Evolutionary conservation across 2,888 invertebrate genomes (phyloP).

Genomic region (Chironomus tentans): DNA sequence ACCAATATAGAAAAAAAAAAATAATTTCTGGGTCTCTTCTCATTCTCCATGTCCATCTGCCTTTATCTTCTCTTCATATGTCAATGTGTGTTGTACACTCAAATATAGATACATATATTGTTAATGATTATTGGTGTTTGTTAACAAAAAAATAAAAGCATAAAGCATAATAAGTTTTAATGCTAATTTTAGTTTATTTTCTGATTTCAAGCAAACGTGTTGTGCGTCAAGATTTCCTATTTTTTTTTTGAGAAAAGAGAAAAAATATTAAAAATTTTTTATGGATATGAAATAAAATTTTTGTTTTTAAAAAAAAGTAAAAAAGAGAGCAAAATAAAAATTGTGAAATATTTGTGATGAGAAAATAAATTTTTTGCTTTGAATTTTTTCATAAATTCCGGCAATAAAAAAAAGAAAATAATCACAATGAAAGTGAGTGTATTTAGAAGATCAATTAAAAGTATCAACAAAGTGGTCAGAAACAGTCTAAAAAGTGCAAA

Average conservation of each 20-base stretch:
- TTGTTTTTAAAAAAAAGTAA: neutral
- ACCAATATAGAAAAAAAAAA: too few relatives aligned
- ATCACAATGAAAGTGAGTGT: neutral
- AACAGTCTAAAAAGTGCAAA: constrained; percentile 3
- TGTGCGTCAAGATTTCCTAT: constrained; percentile 5
- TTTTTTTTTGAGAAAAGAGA: neutral
- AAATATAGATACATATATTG: neutral
- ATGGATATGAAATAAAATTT: neutral
- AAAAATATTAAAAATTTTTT: neutral
- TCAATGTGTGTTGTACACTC: neutral
- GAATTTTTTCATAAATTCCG: too few relatives aligned
- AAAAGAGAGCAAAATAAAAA: neutral
- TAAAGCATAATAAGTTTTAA: constrained; percentile 28
- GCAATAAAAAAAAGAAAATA: neutral
- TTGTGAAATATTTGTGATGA: too few relatives aligned
- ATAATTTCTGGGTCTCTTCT: neutral
- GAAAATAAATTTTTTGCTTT: neutral
- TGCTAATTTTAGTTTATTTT: constrained; percentile 27
- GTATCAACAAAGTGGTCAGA: constrained; percentile 16
- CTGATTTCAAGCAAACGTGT: constrained; percentile 21
- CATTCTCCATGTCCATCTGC: neutral
- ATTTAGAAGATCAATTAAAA: neutral
- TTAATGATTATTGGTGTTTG: constrained; percentile 20
- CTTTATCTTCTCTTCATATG: neutral
- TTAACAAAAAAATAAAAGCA: constrained; percentile 20